These are phyloP conservation scores for Speoplatyrhinus poulsoni DNA, from an alignment of 2,113 vertebrate species.

Conservation along the genomic window DNA sequence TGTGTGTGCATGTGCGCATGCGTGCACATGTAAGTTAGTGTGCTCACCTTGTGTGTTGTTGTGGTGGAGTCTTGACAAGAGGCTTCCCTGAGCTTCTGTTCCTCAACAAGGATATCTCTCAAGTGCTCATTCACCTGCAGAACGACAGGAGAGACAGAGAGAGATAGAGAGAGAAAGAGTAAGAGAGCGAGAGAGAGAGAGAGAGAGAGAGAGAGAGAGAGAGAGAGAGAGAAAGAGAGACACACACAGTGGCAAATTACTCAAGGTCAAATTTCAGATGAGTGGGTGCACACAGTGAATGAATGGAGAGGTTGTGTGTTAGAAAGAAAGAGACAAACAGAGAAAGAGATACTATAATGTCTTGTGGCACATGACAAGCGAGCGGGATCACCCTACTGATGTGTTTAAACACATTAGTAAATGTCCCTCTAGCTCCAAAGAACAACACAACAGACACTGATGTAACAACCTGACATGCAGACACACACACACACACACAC, in stretches of 20 bases:
- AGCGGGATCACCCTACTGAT: background rate
- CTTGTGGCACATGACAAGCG: background rate
- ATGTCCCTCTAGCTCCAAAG: conserved; percentile 7
- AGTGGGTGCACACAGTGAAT: conserved; percentile 14
- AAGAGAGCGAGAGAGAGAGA: background rate
- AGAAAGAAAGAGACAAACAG: background rate
- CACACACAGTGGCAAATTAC: background rate
- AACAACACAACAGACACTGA: conserved; percentile 23
- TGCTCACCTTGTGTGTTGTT: conserved; percentile 82
- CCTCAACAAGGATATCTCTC: conserved; percentile 89
- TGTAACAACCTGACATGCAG: conserved; percentile 23
- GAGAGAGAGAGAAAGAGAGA: conserved; percentile 7
- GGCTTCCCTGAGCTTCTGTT: conserved; percentile 84
- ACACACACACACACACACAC: conserved; percentile 7
- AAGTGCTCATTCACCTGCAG: conserved; percentile 91
- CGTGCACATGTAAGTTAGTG: background rate
- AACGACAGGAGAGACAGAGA: conserved; percentile 1
- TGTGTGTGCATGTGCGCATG: background rate
- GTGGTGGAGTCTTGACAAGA: conserved; percentile 74
- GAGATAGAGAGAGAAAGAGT: conserved; percentile 1
- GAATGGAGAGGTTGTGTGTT: conserved; percentile 34
- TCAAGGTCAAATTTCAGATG: conserved; percentile 35
- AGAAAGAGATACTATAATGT: background rate
- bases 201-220: conserved; percentile 9
- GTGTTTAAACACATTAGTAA: background rate